A percentile compares a stretch with the other conserved stretches of the same genome.
Evolutionary conservation across 2,888 invertebrate species (phyloP).

Genomic region (Cheilosia vulpina): DNA sequence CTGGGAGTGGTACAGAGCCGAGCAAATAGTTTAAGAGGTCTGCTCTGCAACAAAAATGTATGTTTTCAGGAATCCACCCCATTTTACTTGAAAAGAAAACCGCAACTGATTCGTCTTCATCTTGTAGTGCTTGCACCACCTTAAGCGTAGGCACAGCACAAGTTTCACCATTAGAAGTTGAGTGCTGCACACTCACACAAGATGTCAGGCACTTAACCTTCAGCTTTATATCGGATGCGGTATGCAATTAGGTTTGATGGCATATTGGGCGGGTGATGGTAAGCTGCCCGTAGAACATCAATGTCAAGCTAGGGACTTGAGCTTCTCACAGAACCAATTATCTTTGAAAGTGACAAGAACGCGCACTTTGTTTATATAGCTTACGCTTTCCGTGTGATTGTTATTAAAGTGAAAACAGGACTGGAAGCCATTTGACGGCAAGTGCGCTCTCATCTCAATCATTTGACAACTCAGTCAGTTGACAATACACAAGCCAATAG

Average conservation of each 20-base stretch:
- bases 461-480: not conserved
- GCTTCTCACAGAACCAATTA: constrained; percentile 49
- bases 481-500: not conserved
- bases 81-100: constrained; percentile 10
- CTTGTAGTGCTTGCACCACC: constrained; percentile 25
- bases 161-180: constrained; percentile 41
- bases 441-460: constrained; percentile 25
- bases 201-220: constrained; percentile 67
- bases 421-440: constrained; percentile 31
- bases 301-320: constrained; percentile 55
- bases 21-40: no score
- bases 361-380: not conserved
- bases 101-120: constrained; percentile 5
- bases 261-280: constrained; percentile 38
- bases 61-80: not conserved
- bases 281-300: constrained; percentile 48
- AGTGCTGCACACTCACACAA: constrained; percentile 38
- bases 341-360: constrained; percentile 10
- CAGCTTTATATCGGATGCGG: constrained; percentile 51
- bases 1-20: no score
- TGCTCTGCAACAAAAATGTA: no score
- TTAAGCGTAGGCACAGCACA: not conserved
- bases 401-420: constrained; percentile 6
- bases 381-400: not conserved
- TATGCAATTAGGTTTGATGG: constrained; percentile 55